Conservation (phyloP, 2,797 vertebrate species). For the Poeciliopsis presidionis region DNA sequence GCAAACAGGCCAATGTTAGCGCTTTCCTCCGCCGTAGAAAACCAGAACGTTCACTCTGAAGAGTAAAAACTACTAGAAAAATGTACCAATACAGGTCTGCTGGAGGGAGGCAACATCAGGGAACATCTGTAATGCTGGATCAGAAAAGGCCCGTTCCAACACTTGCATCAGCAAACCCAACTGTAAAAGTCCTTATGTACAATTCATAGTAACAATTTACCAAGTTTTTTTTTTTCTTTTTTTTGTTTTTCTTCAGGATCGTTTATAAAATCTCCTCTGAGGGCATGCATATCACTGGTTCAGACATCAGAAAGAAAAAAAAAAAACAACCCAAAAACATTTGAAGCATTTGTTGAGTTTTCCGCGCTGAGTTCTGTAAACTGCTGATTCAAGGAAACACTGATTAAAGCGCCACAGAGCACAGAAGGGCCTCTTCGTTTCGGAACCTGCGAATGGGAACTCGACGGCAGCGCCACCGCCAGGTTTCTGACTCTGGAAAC, state of each 20-base stretch:
- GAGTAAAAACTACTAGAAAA: conserved; percentile 83
- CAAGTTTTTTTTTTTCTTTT: conserved; percentile 50
- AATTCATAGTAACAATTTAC: conserved; percentile 68
- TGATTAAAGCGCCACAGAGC: conserved; percentile 70
- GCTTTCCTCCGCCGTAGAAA: conserved; percentile 78
- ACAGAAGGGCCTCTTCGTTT: conserved; percentile 51
- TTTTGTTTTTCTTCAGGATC: conserved; percentile 29
- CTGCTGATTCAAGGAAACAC: conserved; percentile 69
- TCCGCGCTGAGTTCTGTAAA: conserved; percentile 66
- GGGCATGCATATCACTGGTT: conserved; percentile 70
- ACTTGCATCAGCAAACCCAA: conserved; percentile 42
- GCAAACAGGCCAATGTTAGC: conserved; percentile 78
- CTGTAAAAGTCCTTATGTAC: conserved; percentile 62
- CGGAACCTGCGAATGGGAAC: conserved; percentile 61
- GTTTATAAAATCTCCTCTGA: conserved; percentile 63
- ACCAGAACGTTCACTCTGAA: conserved; percentile 62
- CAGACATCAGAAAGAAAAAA: conserved; percentile 48
- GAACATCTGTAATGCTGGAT: conserved; percentile 44
- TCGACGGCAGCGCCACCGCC: conserved; percentile 54
- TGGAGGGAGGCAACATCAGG: conserved; percentile 57
- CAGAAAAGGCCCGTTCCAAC: conserved; percentile 44
- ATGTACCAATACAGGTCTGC: conserved; percentile 74
- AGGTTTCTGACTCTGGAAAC: conserved; percentile 79
- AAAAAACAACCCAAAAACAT: conserved; percentile 30
- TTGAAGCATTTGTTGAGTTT: conserved; percentile 59